phyloP scores from a whole-genome alignment of 2,797 vertebrate genomes.

The Cossypha caffra region DNA sequence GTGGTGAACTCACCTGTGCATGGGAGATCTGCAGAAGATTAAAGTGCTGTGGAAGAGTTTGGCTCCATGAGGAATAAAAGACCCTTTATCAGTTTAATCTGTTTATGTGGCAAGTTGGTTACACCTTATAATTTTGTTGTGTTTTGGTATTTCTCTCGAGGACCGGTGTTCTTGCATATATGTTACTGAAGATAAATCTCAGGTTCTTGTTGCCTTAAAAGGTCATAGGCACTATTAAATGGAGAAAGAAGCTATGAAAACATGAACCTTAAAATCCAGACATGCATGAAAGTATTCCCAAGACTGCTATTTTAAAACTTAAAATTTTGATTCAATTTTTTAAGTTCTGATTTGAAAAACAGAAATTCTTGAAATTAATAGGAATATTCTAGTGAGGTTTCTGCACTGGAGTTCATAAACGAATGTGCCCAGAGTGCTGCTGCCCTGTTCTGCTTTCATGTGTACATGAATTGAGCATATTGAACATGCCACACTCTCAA shows the following conservation, averaged over 20 bases:
- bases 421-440: neutral
- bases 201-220: neutral
- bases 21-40: neutral
- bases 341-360: neutral
- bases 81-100: neutral
- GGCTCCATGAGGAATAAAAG: neutral
- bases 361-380: neutral
- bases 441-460: neutral
- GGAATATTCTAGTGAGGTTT: neutral
- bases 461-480: fast-evolving
- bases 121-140: neutral
- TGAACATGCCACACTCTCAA: neutral
- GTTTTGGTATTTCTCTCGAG: neutral
- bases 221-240: neutral
- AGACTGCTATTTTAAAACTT: neutral
- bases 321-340: neutral
- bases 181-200: neutral
- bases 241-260: neutral
- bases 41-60: neutral
- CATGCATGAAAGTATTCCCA: neutral
- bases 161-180: neutral
- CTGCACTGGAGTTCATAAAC: neutral
- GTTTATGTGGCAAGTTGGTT: neutral
- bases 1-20: fast-evolving
- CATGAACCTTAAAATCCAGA: neutral